Evolutionary conservation across 2,888 invertebrate species (phyloP), one percentile per base, ranked within the genome.

Genomic region (Dicyrtomina minuta): DNA sequence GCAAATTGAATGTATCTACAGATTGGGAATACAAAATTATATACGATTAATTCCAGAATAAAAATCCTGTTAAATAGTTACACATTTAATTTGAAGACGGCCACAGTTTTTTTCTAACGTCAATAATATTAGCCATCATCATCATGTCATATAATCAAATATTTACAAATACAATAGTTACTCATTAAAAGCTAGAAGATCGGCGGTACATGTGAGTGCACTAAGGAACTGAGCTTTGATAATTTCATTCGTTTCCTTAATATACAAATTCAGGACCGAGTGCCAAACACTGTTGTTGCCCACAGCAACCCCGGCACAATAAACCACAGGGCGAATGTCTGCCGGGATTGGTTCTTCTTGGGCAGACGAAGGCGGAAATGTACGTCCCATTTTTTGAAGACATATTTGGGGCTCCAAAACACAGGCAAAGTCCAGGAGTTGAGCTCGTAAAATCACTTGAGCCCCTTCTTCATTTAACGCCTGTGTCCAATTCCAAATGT

Each of bases 251-350:
- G 12, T 8, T 39, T 67, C 67, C 3, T 3, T 17, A 1, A 4
- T 1, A 20, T 67, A 67, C 10, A 58, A 26, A 2, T 24, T 46
- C 2, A n/a, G 15, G 4, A 26, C 22, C 27, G 17, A 4, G 17
- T 46, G 2, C 66, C 58, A 66, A 13, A 27, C 43, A 10, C 12
- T 13, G 3, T 20, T 33, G 41, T 53, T 17, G 13, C 53, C 56
- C 13, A 20, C 10, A 17, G 41, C 51, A 2, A 68, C 27, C 2
- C n/a, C 60, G 6, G 67, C 39, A 15, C 67, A 68, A 24, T 22
- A 68, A 46, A 60, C 60, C 1, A 49, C 26, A 1, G 60, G 59
- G 3, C 67, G 67, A 20, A 68, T 10, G 49, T 68, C 67, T n/a
- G 53, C 51, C 1, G 67, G 67, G 20, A 68, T 67, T 43, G 43